These are phyloP conservation scores for Nasonia longicornis DNA, from an alignment of 1,140 invertebrate genomes.

Conservation along the genomic window DNA sequence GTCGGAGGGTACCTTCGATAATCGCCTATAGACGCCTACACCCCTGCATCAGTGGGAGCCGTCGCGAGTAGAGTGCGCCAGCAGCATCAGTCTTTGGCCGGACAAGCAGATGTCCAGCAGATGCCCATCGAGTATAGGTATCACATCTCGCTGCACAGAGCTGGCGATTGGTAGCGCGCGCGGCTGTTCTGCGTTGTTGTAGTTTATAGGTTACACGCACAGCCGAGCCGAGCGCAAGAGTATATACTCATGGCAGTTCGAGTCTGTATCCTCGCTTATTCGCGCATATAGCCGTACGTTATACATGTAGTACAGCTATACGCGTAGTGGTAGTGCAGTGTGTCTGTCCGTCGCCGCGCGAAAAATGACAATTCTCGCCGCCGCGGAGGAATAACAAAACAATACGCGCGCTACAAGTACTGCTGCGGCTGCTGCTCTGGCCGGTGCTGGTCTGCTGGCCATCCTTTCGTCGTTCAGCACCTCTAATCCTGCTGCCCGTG, in stretches of 20 bases:
- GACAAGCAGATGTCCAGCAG: neutral
- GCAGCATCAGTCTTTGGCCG: neutral
- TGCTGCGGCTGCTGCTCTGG: neutral
- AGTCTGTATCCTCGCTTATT: neutral
- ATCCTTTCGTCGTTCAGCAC: neutral
- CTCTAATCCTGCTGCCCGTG: neutral
- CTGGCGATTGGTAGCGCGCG: constrained; percentile 28
- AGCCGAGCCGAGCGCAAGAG: neutral
- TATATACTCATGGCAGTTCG: neutral
- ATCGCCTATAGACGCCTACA: neutral
- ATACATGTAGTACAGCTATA: too few species aligned
- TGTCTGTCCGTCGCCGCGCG: neutral
- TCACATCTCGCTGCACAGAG: neutral
- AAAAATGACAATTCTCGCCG: constrained; percentile 26
- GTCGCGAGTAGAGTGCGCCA: neutral
- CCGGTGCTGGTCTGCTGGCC: constrained; percentile 6
- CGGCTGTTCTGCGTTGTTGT: constrained; percentile 13
- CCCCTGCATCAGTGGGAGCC: neutral
- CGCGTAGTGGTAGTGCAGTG: neutral
- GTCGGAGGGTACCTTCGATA: too few species aligned
- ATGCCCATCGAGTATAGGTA: constrained; percentile 6
- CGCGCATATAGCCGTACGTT: neutral
- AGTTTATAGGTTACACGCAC: constrained; percentile 38
- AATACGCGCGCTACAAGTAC: neutral
- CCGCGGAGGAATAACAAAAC: neutral